Base-by-base conservation (phyloP, 2,113 vertebrate species). In the Notothenia rossii region DNA sequence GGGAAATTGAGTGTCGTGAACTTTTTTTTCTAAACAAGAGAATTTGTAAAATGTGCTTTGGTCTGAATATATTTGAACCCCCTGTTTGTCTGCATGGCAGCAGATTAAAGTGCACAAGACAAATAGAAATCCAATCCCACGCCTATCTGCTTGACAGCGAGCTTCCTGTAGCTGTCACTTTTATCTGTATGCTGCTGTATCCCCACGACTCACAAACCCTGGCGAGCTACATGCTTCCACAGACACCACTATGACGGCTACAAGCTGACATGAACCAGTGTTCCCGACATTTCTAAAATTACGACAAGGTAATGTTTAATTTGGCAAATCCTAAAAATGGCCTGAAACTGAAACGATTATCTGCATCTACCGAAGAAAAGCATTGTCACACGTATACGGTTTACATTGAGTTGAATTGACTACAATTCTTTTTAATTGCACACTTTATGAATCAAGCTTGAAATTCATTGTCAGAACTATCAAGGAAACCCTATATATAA, bases 81-180 rank as follows among this genome's bases (percentile, higher is more conserved):
- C 17, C 53, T 71, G 36, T 68, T 22, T 53, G 54, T 67, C 59
- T 78, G 63, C 75, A 59, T 14, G 58, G 56, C 64, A 29, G 74
- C 66, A 69, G 75, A 86, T 72, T 60, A 33, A 64, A 75, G 63
- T 51, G 14, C 46, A 74, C 48, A 72, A 77, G 79, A 74, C 60
- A 81, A 86, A 86, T 71, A 71, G 66, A 81, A 87, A 84, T 85
- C 53, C 68, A 87, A 79, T 89, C 81, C 79, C 56, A 80, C 82
- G 73, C 73, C 74, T 72, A 33, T 46, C 63, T 67, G 48, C 83
- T 77, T 69, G 71, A 74, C 81, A 45, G 64, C 11, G 13, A 77
- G 85, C 81, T 81, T 63, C 65, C 20, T 74, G 65, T 80, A 69
- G 60, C 50, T 58, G 71, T 67, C 85, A 50, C 55, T 56, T 81